Conservation (phyloP, 1,140 invertebrate species). For the Ips typographus region DNA sequence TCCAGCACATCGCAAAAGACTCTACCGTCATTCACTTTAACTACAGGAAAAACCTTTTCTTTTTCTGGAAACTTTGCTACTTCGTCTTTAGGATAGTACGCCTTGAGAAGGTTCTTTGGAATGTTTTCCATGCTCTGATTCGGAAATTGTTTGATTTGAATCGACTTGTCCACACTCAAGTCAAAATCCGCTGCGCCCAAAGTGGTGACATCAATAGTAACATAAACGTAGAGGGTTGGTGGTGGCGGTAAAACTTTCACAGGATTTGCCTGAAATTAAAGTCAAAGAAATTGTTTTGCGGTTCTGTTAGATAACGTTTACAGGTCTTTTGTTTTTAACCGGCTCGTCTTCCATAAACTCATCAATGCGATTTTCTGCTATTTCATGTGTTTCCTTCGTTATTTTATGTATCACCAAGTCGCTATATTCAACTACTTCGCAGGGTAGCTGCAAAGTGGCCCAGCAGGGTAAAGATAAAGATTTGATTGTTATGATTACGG, state of each 20-base stretch:
- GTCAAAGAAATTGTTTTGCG: neutral
- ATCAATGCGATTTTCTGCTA: conserved; percentile 9
- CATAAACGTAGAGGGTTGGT: neutral
- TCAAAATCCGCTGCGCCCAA: conserved; percentile 23
- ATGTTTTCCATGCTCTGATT: conserved; percentile 25
- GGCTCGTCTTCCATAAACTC: conserved; percentile 22
- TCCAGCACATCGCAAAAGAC: conserved; percentile 15
- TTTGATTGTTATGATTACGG: conserved; percentile 16
- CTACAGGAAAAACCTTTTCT: neutral
- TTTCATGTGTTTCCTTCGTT: conserved; percentile 9
- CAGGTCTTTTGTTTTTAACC: conserved; percentile 3
- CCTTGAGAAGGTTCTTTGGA: conserved; percentile 15
- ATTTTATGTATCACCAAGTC: conserved; percentile 13
- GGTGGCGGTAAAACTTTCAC: conserved; percentile 12
- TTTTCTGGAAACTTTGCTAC: conserved; percentile 8
- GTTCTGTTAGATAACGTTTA: neutral
- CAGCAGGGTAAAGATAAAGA: conserved; percentile 20
- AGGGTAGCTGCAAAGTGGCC: conserved; percentile 8
- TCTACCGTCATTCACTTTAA: conserved; percentile 4
- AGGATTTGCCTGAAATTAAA: conserved; percentile 22
- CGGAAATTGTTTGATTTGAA: conserved; percentile 19
- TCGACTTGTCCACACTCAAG: neutral
- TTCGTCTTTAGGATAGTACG: conserved; percentile 13
- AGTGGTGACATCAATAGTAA: conserved; percentile 12
- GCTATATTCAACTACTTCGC: conserved; percentile 17